A percentile compares a stretch with the other conserved stretches of the same genome.
phyloP scores from a whole-genome alignment of 2,888 invertebrate species.

The Drosophila merina region DNA sequence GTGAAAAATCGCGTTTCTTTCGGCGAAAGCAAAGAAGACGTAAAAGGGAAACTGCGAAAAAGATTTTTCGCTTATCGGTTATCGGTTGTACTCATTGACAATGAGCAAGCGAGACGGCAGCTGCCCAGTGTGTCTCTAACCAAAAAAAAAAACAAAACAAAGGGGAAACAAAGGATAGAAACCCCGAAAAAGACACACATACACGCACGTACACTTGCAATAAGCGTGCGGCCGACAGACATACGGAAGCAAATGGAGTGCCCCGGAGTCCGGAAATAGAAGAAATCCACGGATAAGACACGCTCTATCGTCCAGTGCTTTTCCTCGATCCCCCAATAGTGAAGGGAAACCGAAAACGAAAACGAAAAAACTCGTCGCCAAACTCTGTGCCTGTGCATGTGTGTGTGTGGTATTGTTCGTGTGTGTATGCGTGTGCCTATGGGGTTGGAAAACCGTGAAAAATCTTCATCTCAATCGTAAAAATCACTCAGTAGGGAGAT shows the following conservation, averaged over 20 bases:
- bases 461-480: slow-evolving; percentile 49
- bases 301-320: slow-evolving; percentile 14
- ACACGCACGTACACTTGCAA: slow-evolving; percentile 49
- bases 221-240: slow-evolving; percentile 68
- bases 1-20: background rate
- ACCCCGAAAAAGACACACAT: slow-evolving; percentile 71
- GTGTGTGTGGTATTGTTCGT: slow-evolving; percentile 47
- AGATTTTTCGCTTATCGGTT: background rate
- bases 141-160: slow-evolving; percentile 79
- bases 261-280: slow-evolving; percentile 27
- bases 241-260: slow-evolving; percentile 49
- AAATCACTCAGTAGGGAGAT: slow-evolving; percentile 4
- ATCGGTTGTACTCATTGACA: slow-evolving; percentile 37
- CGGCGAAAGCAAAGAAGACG: slow-evolving; percentile 23
- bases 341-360: slow-evolving; percentile 19
- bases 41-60: slow-evolving; percentile 48
- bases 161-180: slow-evolving; percentile 80
- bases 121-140: slow-evolving; percentile 59
- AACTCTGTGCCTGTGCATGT: slow-evolving; percentile 24
- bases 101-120: slow-evolving; percentile 65
- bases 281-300: slow-evolving; percentile 14
- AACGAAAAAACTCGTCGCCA: slow-evolving; percentile 24
- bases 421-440: slow-evolving; percentile 62
- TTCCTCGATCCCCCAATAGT: slow-evolving; percentile 16
- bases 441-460: slow-evolving; percentile 76